Conservation (phyloP, 2,888 invertebrate species). For the Rhingia campestris region DNA sequence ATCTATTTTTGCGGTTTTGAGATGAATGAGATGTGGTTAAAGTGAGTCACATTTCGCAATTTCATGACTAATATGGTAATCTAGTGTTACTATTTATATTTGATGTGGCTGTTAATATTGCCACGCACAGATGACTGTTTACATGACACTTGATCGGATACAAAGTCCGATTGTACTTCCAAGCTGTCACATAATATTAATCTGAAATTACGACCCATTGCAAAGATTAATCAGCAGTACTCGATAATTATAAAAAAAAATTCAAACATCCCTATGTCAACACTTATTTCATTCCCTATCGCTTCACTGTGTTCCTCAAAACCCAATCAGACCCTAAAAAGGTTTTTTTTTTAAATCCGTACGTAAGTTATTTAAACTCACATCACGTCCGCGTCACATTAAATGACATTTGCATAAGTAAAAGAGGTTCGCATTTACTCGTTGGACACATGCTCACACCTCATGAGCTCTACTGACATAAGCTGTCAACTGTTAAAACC, state of each 20-base stretch:
- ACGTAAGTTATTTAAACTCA: constrained; percentile 6
- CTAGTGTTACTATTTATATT: constrained; percentile 12
- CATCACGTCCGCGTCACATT: constrained; percentile 17
- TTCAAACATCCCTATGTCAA: too few relatives aligned
- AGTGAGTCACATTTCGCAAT: constrained; percentile 12
- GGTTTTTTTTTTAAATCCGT: not conserved
- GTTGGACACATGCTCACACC: constrained; percentile 27
- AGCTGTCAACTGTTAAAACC: constrained; percentile 40
- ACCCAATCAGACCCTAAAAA: not conserved
- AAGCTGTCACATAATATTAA: too few relatives aligned
- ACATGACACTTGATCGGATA: too few relatives aligned
- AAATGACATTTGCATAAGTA: constrained; percentile 33
- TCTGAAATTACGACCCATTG: too few relatives aligned
- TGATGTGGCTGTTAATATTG: constrained; percentile 28
- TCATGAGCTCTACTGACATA: constrained; percentile 32
- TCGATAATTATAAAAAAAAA: too few relatives aligned
- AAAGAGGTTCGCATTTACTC: not conserved
- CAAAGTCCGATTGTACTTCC: too few relatives aligned
- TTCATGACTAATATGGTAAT: constrained; percentile 30
- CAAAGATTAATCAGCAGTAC: too few relatives aligned
- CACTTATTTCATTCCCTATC: too few relatives aligned
- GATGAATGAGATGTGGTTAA: constrained; percentile 3
- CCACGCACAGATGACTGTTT: not conserved
- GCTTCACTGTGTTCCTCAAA: too few relatives aligned
- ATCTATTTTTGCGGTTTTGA: constrained; percentile 44